Percentiles rank a stretch among this genome's conserved stretches.
Conservation (phyloP, 2,797 vertebrate genomes). For the Balearica regulorum region DNA sequence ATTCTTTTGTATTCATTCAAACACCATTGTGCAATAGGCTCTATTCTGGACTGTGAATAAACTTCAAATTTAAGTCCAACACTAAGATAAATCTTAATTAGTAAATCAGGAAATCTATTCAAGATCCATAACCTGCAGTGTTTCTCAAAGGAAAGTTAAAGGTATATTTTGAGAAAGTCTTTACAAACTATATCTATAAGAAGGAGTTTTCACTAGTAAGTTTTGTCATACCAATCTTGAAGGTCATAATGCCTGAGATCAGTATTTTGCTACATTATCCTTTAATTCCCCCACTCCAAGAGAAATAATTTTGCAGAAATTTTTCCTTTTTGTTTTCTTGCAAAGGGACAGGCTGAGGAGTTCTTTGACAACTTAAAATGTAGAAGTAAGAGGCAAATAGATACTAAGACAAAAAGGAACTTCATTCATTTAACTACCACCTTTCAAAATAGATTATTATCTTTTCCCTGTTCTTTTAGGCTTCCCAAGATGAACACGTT, state of each 20-base stretch:
- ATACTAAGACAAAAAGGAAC: neutral
- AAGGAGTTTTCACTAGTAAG: neutral
- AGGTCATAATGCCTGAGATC: neutral
- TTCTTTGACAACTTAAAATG: neutral
- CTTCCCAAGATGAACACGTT: neutral
- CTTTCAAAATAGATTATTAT: neutral
- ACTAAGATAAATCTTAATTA: neutral
- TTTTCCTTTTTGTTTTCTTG: neutral
- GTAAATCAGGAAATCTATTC: neutral
- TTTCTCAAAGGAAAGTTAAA: neutral
- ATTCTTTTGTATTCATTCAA: neutral
- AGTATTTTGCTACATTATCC: neutral
- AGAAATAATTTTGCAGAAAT: neutral
- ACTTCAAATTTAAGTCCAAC: neutral
- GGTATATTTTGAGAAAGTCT: neutral
- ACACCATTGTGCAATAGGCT: neutral
- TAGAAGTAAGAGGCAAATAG: neutral
- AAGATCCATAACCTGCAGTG: neutral
- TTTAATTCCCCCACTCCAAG: neutral
- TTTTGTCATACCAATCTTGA: neutral
- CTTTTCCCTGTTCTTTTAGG: neutral
- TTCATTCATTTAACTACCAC: neutral
- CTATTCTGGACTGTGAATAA: neutral
- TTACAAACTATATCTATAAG: neutral
- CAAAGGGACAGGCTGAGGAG: neutral